Evolutionary conservation across 2,888 invertebrate species (phyloP), one percentile per base, ranked within the genome.

Genomic region (Cheilosia impressa): DNA sequence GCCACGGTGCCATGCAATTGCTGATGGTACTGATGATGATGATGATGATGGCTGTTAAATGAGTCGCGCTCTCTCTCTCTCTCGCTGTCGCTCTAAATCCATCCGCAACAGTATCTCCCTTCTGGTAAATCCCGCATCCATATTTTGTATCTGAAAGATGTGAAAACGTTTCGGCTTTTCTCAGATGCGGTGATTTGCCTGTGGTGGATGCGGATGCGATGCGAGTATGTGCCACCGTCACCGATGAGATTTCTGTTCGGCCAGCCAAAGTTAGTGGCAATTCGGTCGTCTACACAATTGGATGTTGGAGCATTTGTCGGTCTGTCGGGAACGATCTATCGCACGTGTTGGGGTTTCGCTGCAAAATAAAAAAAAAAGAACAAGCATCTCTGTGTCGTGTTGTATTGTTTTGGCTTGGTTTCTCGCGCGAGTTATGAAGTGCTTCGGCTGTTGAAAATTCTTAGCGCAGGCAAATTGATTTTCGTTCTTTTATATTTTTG

Each of bases 271-370:
- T 83, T 79, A 87, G 87, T 87, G 87, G 71, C 79, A 76, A 76
- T 79, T 87, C 83, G 87, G 79, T 87, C 76, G 83, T 79, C 83
- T 78, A 57, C 69, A 83, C 78, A 76, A 78, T 79, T 83, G 83
- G 87, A 83, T 79, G 83, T 72, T 76, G 76, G 83, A 76, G 75
- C 79, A n/a, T 65, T 84, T 83, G 71, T 84, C 87, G 79, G 79
- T 72, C 65, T 83, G 50, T 79, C 83, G 79, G 72, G 50, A 72
- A 79, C 45, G 66, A 66, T 75, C 58, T 76, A 9, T 76, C 78
- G 75, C 87, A 87, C 87, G 87, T 87, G 87, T 41, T 82, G 68
- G 62, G 47, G 10, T 2, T 62, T 34, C 55, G 57, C 34, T 72
- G 47, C 27, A 13, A 10, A 38, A 41, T 38, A 13, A 10, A 38